A percentile compares a stretch with the other conserved stretches of the same genome.
Conservation (phyloP, 2,113 vertebrate genomes). For the Craseonycteris thonglongyai region DNA sequence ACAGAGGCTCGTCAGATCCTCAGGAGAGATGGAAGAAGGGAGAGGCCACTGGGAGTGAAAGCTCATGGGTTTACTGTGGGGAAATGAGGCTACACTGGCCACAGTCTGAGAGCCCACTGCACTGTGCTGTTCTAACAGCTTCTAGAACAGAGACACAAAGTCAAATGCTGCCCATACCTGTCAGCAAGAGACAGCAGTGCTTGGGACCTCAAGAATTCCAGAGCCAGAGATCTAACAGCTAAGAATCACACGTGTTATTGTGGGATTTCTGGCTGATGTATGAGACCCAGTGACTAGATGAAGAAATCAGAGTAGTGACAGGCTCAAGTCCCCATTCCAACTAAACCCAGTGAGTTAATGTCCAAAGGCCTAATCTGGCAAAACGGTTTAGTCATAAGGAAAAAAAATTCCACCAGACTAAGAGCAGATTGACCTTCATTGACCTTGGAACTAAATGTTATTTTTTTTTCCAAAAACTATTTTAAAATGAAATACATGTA, state of each 20-base stretch:
- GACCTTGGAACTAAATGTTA: conserved; percentile 8
- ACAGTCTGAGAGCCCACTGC: too few species aligned
- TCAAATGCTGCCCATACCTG: background rate
- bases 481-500: conserved; percentile 16
- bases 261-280: background rate
- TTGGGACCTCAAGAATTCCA: background rate
- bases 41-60: background rate
- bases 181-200: background rate
- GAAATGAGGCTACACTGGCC: background rate
- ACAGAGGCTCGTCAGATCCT: background rate
- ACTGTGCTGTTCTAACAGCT: background rate
- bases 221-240: background rate
- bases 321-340: background rate
- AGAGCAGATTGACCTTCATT: conserved; percentile 16
- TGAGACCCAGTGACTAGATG: background rate
- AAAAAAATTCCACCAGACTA: conserved; percentile 46
- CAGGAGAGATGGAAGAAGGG: background rate
- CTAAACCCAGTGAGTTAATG: background rate
- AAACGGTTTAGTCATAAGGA: conserved; percentile 34
- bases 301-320: background rate
- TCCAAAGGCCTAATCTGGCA: conserved; percentile 35
- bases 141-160: background rate
- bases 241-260: background rate
- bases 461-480: conserved; percentile 44
- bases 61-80: background rate